phyloP scores from a whole-genome alignment of 2,888 invertebrate species.

The Thysanoteuthis rhombus region DNA sequence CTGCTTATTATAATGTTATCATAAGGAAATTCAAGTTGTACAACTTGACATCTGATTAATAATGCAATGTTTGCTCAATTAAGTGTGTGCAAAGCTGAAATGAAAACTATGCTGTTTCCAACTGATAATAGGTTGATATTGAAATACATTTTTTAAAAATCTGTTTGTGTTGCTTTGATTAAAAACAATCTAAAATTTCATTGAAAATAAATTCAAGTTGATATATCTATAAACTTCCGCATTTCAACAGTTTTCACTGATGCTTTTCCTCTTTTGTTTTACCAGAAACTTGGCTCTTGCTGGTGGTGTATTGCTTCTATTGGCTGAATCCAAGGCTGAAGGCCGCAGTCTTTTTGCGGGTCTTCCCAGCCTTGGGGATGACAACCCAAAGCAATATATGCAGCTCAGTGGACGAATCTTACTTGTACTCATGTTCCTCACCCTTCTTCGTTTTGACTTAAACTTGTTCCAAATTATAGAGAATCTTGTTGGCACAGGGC shows the following conservation, averaged over 20 bases:
- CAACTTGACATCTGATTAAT: too few relatives aligned
- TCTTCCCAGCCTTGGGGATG: conserved; percentile 76
- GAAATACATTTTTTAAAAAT: neutral
- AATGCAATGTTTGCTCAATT: too few relatives aligned
- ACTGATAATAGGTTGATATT: too few relatives aligned
- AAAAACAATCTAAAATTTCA: neutral
- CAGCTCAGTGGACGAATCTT: conserved; percentile 94
- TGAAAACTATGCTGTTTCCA: too few relatives aligned
- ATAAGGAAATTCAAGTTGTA: too few relatives aligned
- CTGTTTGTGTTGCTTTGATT: neutral
- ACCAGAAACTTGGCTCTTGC: conserved; percentile 91
- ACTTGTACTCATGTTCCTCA: conserved; percentile 98
- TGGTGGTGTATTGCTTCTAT: conserved; percentile 92
- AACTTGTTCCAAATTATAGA: conserved; percentile 86
- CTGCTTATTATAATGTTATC: too few relatives aligned
- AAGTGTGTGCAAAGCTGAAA: too few relatives aligned
- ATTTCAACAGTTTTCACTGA: neutral
- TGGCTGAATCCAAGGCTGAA: conserved; percentile 95
- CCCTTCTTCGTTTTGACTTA: conserved; percentile 91
- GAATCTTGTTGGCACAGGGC: conserved; percentile 89
- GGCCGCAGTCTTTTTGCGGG: conserved; percentile 96
- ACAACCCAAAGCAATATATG: conserved; percentile 90
- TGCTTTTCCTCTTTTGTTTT: neutral
- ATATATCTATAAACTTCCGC: neutral
- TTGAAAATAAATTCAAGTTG: neutral